A percentile compares a stretch with the other conserved stretches of the same genome.
Evolutionary conservation across 1,140 invertebrate species (phyloP).

Genomic region (Linepithema humile): DNA sequence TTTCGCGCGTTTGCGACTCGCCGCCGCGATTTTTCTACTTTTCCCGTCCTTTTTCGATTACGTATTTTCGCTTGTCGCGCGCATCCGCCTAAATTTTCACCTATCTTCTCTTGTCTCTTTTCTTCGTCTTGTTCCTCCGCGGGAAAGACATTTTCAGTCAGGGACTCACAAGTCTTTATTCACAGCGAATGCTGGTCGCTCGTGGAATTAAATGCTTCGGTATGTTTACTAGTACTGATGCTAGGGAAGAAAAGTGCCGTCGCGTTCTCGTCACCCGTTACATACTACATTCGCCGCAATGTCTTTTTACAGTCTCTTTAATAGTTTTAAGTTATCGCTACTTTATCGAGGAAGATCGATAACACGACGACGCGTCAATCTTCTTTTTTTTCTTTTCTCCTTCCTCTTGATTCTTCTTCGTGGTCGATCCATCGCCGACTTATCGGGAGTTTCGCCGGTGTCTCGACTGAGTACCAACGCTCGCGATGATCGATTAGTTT

Average conservation of each 20-base stretch:
- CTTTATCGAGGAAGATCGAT: not conserved
- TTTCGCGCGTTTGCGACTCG: not conserved
- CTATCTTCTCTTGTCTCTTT: not conserved
- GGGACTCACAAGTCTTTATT: slow-evolving; percentile 26
- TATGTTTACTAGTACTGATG: slow-evolving; percentile 6
- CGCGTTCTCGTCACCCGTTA: not conserved
- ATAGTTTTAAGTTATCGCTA: not conserved
- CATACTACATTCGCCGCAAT: not conserved
- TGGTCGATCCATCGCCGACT: not conserved
- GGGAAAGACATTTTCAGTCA: not conserved
- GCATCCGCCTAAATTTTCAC: not conserved
- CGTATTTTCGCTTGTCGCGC: not conserved
- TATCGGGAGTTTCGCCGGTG: not conserved
- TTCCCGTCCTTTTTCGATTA: not conserved
- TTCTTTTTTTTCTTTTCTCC: not conserved
- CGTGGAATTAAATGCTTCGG: slow-evolving; percentile 33
- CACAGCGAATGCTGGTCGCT: slow-evolving; percentile 1
- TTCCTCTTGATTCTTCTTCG: not conserved
- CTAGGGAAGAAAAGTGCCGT: slow-evolving; percentile 36
- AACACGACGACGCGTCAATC: not conserved
- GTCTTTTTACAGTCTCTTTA: not conserved
- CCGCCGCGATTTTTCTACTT: not conserved
- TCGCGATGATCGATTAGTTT: slow-evolving; percentile 11
- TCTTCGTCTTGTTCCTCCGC: not conserved
- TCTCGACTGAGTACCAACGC: not conserved